Percentiles rank a stretch among this genome's conserved stretches.
Conservation (phyloP, 2,113 vertebrate genomes). For the Melanotaenia duboulayi region DNA sequence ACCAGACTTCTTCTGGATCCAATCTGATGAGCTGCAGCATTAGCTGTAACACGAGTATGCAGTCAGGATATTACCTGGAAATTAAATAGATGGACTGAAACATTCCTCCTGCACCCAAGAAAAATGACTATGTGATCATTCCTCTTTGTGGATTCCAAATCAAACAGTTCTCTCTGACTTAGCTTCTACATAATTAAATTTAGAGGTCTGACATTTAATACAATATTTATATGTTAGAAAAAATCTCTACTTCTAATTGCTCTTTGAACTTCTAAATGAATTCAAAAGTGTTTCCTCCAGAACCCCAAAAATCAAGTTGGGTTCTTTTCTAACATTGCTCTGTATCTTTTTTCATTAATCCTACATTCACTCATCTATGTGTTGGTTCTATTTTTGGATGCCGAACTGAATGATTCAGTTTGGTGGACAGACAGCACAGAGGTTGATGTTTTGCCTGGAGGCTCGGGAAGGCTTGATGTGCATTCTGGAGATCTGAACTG, state of each 20-base stretch:
- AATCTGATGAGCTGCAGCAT: slow-evolving; percentile 24
- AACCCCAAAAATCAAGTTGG: not conserved
- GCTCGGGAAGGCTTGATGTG: slow-evolving; percentile 19
- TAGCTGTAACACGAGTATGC: slow-evolving; percentile 53
- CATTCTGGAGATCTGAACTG: slow-evolving; percentile 35
- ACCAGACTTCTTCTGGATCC: slow-evolving; percentile 34
- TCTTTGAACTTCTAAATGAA: slow-evolving; percentile 6
- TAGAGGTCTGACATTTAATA: slow-evolving; percentile 30
- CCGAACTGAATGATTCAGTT: slow-evolving; percentile 1
- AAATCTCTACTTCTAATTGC: slow-evolving; percentile 7
- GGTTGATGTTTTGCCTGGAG: slow-evolving; percentile 50
- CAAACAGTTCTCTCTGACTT: slow-evolving; percentile 48
- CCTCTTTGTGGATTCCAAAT: slow-evolving; percentile 38
- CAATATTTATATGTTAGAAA: slow-evolving; percentile 9
- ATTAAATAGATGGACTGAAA: slow-evolving; percentile 57
- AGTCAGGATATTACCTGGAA: slow-evolving; percentile 28
- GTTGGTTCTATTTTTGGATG: not conserved
- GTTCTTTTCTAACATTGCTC: not conserved
- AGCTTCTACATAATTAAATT: slow-evolving; percentile 29
- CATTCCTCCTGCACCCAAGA: slow-evolving; percentile 25
- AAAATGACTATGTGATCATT: slow-evolving; percentile 27
- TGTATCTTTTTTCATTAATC: slow-evolving; percentile 12
- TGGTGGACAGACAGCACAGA: slow-evolving; percentile 31
- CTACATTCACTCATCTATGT: slow-evolving; percentile 14
- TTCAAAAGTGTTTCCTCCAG: not conserved